A percentile compares a stretch with the other conserved stretches of the same genome.
phyloP scores from a whole-genome alignment of 2,888 invertebrate genomes.

The Erebia aethiops region DNA sequence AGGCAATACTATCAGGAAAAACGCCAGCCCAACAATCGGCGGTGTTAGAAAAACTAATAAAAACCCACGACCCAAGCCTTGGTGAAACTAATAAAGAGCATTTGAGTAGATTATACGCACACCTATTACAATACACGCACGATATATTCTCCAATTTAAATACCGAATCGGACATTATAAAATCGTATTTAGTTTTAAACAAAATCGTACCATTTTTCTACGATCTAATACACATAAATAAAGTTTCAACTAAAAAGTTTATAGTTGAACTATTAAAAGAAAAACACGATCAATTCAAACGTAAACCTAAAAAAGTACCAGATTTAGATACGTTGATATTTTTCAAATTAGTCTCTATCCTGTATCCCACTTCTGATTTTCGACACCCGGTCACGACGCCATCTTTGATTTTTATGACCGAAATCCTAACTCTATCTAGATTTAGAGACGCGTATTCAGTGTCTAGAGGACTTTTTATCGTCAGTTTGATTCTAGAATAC shows the following conservation, averaged over 20 bases:
- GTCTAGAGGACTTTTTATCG: constrained; percentile 89
- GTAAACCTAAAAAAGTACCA: constrained; percentile 84
- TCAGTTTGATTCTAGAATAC: constrained; percentile 90
- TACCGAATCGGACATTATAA: constrained; percentile 68
- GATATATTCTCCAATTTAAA: constrained; percentile 80
- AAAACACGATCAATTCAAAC: constrained; percentile 86
- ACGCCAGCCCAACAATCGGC: constrained; percentile 85
- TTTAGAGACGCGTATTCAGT: constrained; percentile 86
- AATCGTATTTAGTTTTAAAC: constrained; percentile 84
- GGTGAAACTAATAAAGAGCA: constrained; percentile 90
- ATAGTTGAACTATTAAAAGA: constrained; percentile 88
- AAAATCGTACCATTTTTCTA: constrained; percentile 83
- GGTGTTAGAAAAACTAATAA: constrained; percentile 91
- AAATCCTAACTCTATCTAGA: constrained; percentile 87
- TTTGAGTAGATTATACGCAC: constrained; percentile 88
- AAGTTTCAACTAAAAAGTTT: constrained; percentile 85
- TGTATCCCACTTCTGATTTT: constrained; percentile 96
- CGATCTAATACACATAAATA: constrained; percentile 88
- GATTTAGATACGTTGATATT: constrained; percentile 88
- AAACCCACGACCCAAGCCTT: constrained; percentile 93
- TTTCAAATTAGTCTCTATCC: constrained; percentile 90
- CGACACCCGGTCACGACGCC: constrained; percentile 95
- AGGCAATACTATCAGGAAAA: constrained; percentile 84
- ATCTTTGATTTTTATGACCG: constrained; percentile 90
- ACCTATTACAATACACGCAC: constrained; percentile 90